Conservation (phyloP, 2,797 vertebrate genomes). For the Cossypha caffra region DNA sequence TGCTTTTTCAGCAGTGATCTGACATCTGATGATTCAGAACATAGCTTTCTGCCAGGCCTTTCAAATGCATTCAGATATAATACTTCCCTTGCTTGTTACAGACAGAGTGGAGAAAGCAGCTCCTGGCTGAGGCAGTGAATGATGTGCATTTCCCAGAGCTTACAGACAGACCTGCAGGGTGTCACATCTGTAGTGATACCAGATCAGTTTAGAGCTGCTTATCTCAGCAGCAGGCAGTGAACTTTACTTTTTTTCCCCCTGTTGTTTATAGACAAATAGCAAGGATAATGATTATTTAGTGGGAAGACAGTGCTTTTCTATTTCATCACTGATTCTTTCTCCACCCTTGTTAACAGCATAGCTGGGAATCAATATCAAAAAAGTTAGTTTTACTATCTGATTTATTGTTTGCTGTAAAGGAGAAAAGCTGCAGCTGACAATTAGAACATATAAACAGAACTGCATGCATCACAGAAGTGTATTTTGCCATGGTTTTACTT, state of each 20-base stretch:
- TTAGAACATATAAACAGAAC: background rate
- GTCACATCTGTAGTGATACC: background rate
- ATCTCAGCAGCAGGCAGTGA: background rate
- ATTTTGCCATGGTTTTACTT: background rate
- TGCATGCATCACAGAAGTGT: background rate
- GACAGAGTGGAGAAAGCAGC: background rate
- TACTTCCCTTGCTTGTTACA: background rate
- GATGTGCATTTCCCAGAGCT: background rate
- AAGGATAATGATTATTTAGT: background rate
- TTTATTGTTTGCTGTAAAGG: background rate
- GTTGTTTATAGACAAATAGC: background rate
- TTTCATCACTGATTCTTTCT: background rate
- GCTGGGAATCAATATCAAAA: background rate
- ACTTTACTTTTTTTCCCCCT: background rate
- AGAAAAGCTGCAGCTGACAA: background rate
- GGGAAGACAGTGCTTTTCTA: background rate
- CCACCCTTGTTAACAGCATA: background rate
- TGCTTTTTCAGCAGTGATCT: background rate
- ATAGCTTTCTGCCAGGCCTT: background rate
- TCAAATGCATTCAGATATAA: background rate
- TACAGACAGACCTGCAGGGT: background rate
- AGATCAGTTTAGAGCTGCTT: background rate
- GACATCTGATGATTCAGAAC: background rate
- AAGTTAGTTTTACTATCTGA: background rate
- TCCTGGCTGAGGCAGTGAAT: background rate